Base-by-base conservation (phyloP, 2,888 invertebrate species). In the Pollenia angustigena region DNA sequence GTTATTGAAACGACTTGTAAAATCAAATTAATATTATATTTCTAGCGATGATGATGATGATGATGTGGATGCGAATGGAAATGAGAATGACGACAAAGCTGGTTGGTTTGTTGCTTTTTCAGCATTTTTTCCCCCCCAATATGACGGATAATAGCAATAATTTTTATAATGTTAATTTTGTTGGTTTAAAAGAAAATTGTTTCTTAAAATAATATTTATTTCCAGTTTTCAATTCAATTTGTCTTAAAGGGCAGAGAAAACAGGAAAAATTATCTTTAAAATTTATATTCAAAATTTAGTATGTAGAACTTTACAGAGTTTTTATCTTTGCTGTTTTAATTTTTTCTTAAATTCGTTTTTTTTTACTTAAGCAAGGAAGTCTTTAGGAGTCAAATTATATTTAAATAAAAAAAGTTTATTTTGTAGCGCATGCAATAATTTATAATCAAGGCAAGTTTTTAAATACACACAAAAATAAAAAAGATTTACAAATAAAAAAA, bases 1-100 rank as follows among this genome's bases (percentile, higher is more conserved):
- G 46, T 46, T 46, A 66, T 66, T 54, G 76, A 32, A 54, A 54
- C 42, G 54, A 46, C 54, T 52, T 44, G 4, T 48, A 78, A 66
- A 68, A 78, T 78, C 40, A 68, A 56, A 68, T 78, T 78, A 78
- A 46, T 68, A 14, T 46, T 54, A 66, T 32, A 52, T 42, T n/a
- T n/a, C n/a, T n/a, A n/a, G n/a, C n/a, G n/a, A n/a, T n/a, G n/a
- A n/a, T n/a, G n/a, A n/a, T n/a, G n/a, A n/a, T n/a, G n/a, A n/a
- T n/a, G 50, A 78, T 54, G 54, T 54, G 46, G 46, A 52, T 52
- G 46, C 16, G 44, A 18, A 44, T 32, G 32, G 32, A 42, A 4
- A 44, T 16, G 64, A 64, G 40, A 69, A 52, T 40, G 46, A 42
- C 40, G 50, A 50, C 50, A 40, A 62, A 40, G 23, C 14, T 56